Conservation (phyloP, 2,888 invertebrate genomes). For the Dione juno region DNA sequence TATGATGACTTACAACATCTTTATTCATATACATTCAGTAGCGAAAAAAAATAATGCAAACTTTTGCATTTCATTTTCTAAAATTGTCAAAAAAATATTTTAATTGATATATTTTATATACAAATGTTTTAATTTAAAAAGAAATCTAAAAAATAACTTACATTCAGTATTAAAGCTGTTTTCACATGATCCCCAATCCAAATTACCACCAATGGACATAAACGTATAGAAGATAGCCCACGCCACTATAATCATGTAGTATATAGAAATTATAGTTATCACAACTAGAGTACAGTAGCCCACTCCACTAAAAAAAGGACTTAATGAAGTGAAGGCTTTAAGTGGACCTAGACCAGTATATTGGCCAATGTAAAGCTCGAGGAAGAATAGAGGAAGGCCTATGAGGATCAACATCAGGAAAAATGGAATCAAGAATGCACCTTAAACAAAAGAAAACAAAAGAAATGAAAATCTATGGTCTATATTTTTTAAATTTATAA, state of each 20-base stretch:
- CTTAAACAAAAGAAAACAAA: slow-evolving; percentile 72
- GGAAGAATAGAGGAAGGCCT: slow-evolving; percentile 90
- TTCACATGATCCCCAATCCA: slow-evolving; percentile 88
- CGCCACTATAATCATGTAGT: slow-evolving; percentile 91
- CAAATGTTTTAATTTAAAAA: too few species aligned
- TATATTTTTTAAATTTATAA: too few species aligned
- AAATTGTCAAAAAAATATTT: too few species aligned
- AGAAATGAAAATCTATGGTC: too few species aligned
- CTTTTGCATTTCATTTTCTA: too few species aligned
- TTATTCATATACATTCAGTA: too few species aligned
- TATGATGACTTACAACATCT: too few species aligned
- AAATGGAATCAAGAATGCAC: slow-evolving; percentile 90
- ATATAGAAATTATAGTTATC: slow-evolving; percentile 88
- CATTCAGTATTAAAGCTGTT: slow-evolving; percentile 84
- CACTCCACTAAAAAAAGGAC: slow-evolving; percentile 85
- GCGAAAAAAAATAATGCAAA: too few species aligned
- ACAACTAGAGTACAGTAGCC: slow-evolving; percentile 88
- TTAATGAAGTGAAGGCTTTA: slow-evolving; percentile 84
- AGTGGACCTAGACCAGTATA: slow-evolving; percentile 89
- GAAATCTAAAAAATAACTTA: slow-evolving; percentile 65
- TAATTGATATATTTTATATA: too few species aligned
- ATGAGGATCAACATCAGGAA: slow-evolving; percentile 88
- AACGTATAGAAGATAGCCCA: slow-evolving; percentile 91
- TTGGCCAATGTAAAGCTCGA: slow-evolving; percentile 91
- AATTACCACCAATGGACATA: slow-evolving; percentile 85